Evolutionary conservation across 2,113 vertebrate species (phyloP).

Genomic region (Suncus etruscus): DNA sequence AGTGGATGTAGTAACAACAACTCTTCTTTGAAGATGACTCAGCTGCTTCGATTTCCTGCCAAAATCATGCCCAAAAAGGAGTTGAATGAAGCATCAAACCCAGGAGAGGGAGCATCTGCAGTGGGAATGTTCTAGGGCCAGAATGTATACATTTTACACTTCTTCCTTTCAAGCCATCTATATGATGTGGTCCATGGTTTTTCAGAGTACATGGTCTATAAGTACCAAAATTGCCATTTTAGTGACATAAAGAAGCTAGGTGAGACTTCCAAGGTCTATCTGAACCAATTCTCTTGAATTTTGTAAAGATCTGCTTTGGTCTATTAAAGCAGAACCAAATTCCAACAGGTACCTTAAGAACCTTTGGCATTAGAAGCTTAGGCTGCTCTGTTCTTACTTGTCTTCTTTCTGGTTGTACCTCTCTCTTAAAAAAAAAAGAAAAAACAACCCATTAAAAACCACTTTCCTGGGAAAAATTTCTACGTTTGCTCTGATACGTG

Average conservation of each 20-base stretch:
- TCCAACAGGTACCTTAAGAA: not conserved
- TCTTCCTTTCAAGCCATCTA: not conserved
- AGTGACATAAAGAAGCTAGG: not conserved
- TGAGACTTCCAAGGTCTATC: not conserved
- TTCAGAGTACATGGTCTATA: not conserved
- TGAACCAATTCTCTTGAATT: not conserved
- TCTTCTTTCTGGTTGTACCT: not conserved
- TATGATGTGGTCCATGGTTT: not conserved
- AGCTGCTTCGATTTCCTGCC: slow-evolving; percentile 69
- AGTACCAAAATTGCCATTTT: not conserved
- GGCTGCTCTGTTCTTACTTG: not conserved
- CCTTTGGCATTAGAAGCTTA: not conserved
- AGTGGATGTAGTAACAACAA: slow-evolving; percentile 41
- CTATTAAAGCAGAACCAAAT: not conserved
- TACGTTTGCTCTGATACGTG: not conserved
- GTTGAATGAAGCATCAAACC: not conserved
- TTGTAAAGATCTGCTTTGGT: too few species aligned
- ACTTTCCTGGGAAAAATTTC: not conserved
- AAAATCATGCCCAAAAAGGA: slow-evolving; percentile 29
- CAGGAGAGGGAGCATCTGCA: not conserved
- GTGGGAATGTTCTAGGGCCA: not conserved
- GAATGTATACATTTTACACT: not conserved
- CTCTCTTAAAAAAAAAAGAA: slow-evolving; percentile 2
- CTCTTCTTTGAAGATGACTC: slow-evolving; percentile 70
- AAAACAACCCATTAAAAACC: not conserved